Conservation (phyloP, 2,113 vertebrate genomes). For the Chloropsis hardwickii region DNA sequence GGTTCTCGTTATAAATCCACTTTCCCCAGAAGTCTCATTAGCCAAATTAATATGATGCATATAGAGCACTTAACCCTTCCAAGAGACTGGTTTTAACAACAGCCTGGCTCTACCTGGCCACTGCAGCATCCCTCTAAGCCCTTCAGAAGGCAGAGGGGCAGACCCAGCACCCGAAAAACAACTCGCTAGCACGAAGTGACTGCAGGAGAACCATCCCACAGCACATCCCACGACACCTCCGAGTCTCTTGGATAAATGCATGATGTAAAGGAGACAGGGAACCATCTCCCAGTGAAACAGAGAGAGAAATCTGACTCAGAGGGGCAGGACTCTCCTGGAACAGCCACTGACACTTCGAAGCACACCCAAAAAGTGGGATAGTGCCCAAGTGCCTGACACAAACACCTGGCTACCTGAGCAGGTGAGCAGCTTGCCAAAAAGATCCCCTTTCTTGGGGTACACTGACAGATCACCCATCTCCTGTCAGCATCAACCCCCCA, state of each 20-base stretch:
- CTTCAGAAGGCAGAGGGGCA: background rate
- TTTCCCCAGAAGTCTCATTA: conserved; percentile 52
- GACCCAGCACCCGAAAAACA: background rate
- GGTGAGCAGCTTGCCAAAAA: background rate
- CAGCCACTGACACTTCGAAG: background rate
- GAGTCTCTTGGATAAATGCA: background rate
- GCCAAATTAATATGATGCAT: conserved; percentile 39
- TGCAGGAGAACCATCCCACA: background rate
- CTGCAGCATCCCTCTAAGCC: background rate
- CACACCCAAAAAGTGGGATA: background rate
- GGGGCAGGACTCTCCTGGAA: background rate
- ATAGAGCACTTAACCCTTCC: conserved; percentile 20
- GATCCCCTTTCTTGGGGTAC: background rate
- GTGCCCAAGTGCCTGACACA: background rate
- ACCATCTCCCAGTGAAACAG: background rate
- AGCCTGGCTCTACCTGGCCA: background rate
- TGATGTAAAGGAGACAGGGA: background rate
- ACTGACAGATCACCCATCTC: background rate
- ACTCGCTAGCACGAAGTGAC: background rate
- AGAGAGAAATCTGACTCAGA: background rate
- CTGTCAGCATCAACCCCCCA: background rate
- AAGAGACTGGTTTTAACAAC: background rate
- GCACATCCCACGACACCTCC: background rate
- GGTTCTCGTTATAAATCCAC: conserved; percentile 21
- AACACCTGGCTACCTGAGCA: background rate